Conservation (phyloP, 1,140 invertebrate species). For the Epicauta chinensis region DNA sequence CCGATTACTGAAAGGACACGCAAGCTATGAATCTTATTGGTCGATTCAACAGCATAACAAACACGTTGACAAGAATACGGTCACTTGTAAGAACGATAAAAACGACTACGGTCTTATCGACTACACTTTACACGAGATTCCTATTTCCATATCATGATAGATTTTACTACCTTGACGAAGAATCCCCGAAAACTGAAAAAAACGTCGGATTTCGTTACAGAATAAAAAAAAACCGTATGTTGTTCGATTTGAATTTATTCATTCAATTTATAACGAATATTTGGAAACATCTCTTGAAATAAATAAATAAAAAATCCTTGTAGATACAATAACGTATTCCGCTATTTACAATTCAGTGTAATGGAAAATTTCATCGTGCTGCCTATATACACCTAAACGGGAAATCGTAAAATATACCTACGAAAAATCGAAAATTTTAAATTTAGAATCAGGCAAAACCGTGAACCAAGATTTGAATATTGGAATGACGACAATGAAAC, state of each 20-base stretch:
- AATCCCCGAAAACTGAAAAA: conserved; percentile 9
- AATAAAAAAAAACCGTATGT: conserved; percentile 7
- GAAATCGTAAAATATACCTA: too few species aligned
- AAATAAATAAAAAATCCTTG: conserved; percentile 7
- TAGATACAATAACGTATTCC: conserved; percentile 2
- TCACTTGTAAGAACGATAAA: conserved; percentile 11
- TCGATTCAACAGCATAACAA: conserved; percentile 1
- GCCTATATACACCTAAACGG: too few species aligned
- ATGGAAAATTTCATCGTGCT: too few species aligned
- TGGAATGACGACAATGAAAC: too few species aligned
- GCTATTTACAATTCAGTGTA: background rate
- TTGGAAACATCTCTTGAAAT: background rate
- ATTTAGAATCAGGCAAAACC: too few species aligned
- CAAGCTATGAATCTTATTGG: conserved; percentile 6
- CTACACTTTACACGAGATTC: conserved; percentile 34
- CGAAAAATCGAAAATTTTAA: too few species aligned
- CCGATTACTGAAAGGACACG: too few species aligned
- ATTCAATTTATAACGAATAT: conserved; percentile 4
- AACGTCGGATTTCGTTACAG: background rate
- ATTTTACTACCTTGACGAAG: conserved; percentile 24
- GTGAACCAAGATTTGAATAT: too few species aligned
- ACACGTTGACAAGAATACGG: conserved; percentile 8
- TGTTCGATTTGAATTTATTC: conserved; percentile 13
- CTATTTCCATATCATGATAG: conserved; percentile 41
- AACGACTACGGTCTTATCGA: conserved; percentile 27